phyloP scores from a whole-genome alignment of 2,113 vertebrate genomes.

The Cephalophus harveyi region DNA sequence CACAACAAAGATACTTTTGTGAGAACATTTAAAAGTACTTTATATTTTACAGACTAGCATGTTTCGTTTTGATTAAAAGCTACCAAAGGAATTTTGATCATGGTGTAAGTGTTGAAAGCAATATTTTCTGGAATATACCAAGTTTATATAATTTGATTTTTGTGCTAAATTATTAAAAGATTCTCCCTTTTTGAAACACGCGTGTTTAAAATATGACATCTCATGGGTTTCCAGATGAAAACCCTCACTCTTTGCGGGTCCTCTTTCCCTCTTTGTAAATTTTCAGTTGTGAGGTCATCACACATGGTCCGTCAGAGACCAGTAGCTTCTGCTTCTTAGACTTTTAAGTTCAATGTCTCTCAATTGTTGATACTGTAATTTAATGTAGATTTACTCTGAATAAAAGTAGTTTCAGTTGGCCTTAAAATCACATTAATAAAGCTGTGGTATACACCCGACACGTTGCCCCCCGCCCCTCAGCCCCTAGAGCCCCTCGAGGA shows the following conservation, averaged over 20 bases:
- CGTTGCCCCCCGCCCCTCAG: not conserved
- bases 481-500: not conserved
- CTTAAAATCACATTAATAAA: conserved; percentile 61
- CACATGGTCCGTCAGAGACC: conserved; percentile 62
- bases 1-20: conserved; percentile 63
- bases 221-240: conserved; percentile 67
- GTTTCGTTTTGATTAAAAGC: conserved; percentile 78
- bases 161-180: conserved; percentile 73
- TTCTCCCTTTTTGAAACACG: conserved; percentile 73
- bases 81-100: conserved; percentile 80
- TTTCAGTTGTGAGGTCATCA: conserved; percentile 66
- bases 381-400: conserved; percentile 78
- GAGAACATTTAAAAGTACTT: conserved; percentile 65
- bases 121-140: conserved; percentile 77
- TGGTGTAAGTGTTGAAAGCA: conserved; percentile 74
- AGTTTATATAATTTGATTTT: conserved; percentile 74
- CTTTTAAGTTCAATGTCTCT: conserved; percentile 75
- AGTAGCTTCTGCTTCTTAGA: conserved; percentile 57
- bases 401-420: conserved; percentile 66
- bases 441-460: not conserved
- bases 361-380: conserved; percentile 82
- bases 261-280: conserved; percentile 71
- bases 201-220: conserved; percentile 58
- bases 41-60: conserved; percentile 76
- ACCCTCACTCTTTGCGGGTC: conserved; percentile 67